A percentile compares a stretch with the other conserved stretches of the same genome.
Conservation (phyloP, 1,140 invertebrate genomes). For the Drosophila kikkawai region DNA sequence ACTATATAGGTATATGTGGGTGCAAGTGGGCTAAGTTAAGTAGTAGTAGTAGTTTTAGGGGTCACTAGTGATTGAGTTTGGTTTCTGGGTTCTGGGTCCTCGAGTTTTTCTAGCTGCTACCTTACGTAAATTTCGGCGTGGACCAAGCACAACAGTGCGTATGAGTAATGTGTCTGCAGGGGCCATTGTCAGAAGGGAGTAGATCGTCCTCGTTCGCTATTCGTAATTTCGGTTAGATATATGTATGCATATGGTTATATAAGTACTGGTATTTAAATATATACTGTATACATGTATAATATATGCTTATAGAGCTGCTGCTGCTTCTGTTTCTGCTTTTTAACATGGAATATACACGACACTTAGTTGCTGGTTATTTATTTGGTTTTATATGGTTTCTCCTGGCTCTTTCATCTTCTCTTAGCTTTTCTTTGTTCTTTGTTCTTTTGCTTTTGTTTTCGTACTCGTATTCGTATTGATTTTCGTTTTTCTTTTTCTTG, state of each 20-base stretch:
- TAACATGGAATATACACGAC: conserved; percentile 80
- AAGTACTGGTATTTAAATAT: conserved; percentile 49
- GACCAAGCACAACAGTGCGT: conserved; percentile 61
- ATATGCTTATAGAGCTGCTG: conserved; percentile 56
- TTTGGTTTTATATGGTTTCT: conserved; percentile 40
- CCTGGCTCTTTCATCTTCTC: conserved; percentile 2
- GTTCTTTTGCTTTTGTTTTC: not conserved
- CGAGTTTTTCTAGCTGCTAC: conserved; percentile 38
- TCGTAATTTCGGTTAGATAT: conserved; percentile 54
- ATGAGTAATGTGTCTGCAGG: conserved; percentile 42
- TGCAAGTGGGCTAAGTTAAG: conserved; percentile 14
- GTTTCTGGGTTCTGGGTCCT: conserved; percentile 39
- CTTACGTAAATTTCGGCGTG: conserved; percentile 24
- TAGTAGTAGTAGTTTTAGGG: conserved; percentile 18
- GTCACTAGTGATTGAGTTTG: conserved; percentile 27
- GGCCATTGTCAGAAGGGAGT: conserved; percentile 27
- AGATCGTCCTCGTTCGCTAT: conserved; percentile 31
- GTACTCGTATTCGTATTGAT: conserved; percentile 12
- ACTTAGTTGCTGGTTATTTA: conserved; percentile 73
- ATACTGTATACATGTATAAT: conserved; percentile 57
- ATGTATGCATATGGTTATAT: conserved; percentile 61
- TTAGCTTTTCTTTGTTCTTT: not conserved
- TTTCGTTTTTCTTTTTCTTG: conserved; percentile 4
- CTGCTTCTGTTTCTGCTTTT: conserved; percentile 32
- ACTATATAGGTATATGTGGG: conserved; percentile 24